Base-by-base conservation (phyloP, 1,140 invertebrate species). In the Zaprionus ornatus region DNA sequence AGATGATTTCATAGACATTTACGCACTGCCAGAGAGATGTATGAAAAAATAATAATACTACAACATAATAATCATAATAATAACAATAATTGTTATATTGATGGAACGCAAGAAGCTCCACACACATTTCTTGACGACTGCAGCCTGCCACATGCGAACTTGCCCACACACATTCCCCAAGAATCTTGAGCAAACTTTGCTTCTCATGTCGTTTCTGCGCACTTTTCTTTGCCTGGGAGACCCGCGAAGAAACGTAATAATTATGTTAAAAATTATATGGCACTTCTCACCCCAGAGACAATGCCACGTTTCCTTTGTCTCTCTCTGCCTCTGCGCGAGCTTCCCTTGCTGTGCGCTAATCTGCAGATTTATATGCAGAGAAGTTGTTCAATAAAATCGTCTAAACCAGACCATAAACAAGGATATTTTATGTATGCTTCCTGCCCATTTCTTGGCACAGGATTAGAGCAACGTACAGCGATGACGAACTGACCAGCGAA, bases 381-480 rank as follows among this genome's bases (percentile, higher is more conserved):
- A 91, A 91, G 88, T 91, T 91, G 88, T 90, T 91, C 90, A 91
- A 91, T 91, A 91, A 91, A 90, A 88, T 88, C 84, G 85, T 88
- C 84, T 88, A 88, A 88, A 88, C 88, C 84, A 91, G 88, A 80
- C 80, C 76, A 91, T 91, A 91, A 91, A 91, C 79, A 91, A 88
- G 88, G 79, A 91, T 85, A 85, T 91, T 91, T 90, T 86, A 88
- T 88, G 85, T 61, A 45, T 78, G 74, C 32, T 67, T 65, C 62
- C 74, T 77, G 73, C 57, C 57, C 69, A 79, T 80, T 67, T 69
- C 54, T 75, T 12, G 55, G 68, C 66, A 64, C 73, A 84, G 68
- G 78, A 88, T 87, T 86, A 77, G 83, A 73, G 42, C 15, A n/a
- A 45, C 15, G n/a, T 17, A 42, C 21, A 50, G 17, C 35, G 50